Conservation (phyloP, 2,113 vertebrate genomes). For the Suricata suricatta region DNA sequence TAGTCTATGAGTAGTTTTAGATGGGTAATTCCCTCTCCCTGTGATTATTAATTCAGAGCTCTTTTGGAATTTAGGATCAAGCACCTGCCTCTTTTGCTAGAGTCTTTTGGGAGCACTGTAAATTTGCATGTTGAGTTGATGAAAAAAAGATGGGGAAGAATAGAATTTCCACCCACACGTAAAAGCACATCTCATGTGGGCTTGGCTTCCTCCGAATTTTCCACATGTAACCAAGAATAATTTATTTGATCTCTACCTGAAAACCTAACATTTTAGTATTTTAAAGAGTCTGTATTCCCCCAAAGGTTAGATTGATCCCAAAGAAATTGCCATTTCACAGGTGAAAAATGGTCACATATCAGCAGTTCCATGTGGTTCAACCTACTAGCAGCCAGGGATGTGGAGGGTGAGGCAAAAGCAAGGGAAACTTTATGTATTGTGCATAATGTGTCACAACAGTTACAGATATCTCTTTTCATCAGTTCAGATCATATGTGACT, state of each 20-base stretch:
- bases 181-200: not conserved
- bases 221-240: not conserved
- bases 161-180: not conserved
- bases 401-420: not conserved
- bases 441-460: not conserved
- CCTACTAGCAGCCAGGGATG: not conserved
- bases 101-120: not conserved
- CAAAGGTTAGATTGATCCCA: not conserved
- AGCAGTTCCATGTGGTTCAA: not conserved
- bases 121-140: not conserved
- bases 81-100: not conserved
- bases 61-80: not conserved
- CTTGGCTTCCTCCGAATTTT: slow-evolving; percentile 27
- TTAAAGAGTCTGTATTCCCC: not conserved
- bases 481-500: not conserved
- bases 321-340: not conserved
- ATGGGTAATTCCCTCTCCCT: not conserved
- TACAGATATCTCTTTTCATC: not conserved
- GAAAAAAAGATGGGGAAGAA: not conserved
- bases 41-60: slow-evolving; percentile 20
- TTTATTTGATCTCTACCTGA: slow-evolving; percentile 7
- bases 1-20: not conserved
- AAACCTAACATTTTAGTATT: slow-evolving; percentile 31
- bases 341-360: not conserved
- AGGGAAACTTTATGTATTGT: not conserved